These are phyloP conservation scores for Speoplatyrhinus poulsoni DNA, from an alignment of 2,113 vertebrate genomes.

Conservation along the genomic window DNA sequence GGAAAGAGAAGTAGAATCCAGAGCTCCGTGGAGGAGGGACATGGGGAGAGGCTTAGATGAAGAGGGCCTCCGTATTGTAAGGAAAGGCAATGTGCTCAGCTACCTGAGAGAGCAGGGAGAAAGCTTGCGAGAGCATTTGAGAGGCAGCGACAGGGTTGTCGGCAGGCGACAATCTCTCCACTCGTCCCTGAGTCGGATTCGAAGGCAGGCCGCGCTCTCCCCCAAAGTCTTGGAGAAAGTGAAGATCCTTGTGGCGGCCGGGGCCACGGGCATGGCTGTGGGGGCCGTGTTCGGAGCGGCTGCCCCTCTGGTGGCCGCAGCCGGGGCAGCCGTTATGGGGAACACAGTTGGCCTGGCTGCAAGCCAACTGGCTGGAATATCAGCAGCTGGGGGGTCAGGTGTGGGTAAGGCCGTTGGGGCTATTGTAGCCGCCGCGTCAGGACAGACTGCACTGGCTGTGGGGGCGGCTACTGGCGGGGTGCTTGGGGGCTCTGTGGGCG, in stretches of 20 bases:
- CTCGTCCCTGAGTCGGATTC: conserved; percentile 30
- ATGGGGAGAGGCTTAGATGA: conserved; percentile 16
- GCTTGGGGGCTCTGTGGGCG: conserved; percentile 69
- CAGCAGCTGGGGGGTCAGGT: conserved; percentile 49
- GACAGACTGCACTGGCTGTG: conserved; percentile 63
- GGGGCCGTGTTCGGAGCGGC: conserved; percentile 70
- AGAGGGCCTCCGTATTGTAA: conserved; percentile 37
- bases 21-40: conserved; percentile 17
- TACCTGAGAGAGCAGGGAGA: conserved; percentile 32
- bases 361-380: conserved; percentile 59
- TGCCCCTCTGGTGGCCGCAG: conserved; percentile 68
- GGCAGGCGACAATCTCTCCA: conserved; percentile 22
- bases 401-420: conserved; percentile 67
- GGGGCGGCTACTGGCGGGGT: conserved; percentile 69
- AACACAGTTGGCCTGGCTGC: conserved; percentile 57
- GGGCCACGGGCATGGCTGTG: conserved; percentile 67
- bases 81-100: conserved; percentile 18
- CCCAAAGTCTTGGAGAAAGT: conserved; percentile 66
- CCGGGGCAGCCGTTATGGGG: conserved; percentile 63
- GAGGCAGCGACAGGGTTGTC: conserved; percentile 1
- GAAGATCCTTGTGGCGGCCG: conserved; percentile 68
- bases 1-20: neutral
- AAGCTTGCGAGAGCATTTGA: conserved; percentile 25
- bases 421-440: conserved; percentile 59
- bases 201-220: conserved; percentile 66